phyloP scores from a whole-genome alignment of 2,888 invertebrate genomes.

The Dinocampus coccinellae region DNA sequence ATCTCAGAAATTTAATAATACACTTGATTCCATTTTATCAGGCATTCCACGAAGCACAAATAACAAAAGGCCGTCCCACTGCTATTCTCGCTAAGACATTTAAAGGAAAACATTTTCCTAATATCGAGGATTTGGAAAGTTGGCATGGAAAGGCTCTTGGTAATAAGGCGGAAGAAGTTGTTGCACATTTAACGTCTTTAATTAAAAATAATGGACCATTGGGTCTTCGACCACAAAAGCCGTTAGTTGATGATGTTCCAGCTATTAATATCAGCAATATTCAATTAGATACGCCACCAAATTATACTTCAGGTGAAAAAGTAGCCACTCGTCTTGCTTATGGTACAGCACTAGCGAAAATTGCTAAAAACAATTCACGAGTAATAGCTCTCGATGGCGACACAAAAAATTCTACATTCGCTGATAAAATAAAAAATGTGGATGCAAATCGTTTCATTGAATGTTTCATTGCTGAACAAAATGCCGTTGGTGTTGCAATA shows the following conservation, averaged over 20 bases:
- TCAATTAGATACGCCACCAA: constrained; percentile 83
- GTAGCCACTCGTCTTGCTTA: constrained; percentile 95
- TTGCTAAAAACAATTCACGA: constrained; percentile 75
- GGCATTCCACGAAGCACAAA: constrained; percentile 85
- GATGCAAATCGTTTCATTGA: constrained; percentile 87
- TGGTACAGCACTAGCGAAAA: constrained; percentile 91
- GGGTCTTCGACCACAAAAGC: constrained; percentile 75
- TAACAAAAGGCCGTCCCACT: constrained; percentile 85
- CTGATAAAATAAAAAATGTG: constrained; percentile 88
- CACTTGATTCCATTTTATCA: constrained; percentile 45
- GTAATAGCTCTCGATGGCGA: constrained; percentile 97
- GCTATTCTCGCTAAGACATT: constrained; percentile 95
- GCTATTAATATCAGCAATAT: constrained; percentile 80
- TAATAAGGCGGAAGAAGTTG: constrained; percentile 79
- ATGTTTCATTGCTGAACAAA: constrained; percentile 99
- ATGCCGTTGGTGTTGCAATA: constrained; percentile 94
- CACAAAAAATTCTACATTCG: constrained; percentile 98
- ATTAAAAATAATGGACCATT: constrained; percentile 79
- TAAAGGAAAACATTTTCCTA: constrained; percentile 92
- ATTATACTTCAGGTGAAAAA: constrained; percentile 82
- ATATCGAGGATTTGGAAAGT: constrained; percentile 92
- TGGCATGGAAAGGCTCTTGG: constrained; percentile 99
- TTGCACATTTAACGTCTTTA: constrained; percentile 75
- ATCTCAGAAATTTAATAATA: constrained; percentile 5
- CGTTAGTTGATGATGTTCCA: constrained; percentile 78